Conservation (phyloP, 2,797 vertebrate genomes). For the Dallia pectoralis region DNA sequence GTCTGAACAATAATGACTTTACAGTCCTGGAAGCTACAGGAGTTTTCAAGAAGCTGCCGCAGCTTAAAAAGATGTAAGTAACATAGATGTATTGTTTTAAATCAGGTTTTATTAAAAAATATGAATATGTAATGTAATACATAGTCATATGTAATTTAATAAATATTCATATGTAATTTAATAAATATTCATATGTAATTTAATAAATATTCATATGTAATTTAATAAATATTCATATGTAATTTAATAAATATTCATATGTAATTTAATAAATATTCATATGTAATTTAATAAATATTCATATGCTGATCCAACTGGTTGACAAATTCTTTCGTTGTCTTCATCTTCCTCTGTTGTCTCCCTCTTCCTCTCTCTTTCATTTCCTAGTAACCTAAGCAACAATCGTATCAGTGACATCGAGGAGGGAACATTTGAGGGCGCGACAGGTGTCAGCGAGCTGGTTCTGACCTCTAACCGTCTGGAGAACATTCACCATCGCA, state of each 20-base stretch:
- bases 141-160: too few species aligned
- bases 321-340: neutral
- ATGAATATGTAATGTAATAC: too few species aligned
- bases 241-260: too few species aligned
- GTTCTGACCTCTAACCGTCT: constrained; percentile 92
- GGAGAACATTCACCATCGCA: constrained; percentile 88
- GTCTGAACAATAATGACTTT: constrained; percentile 98
- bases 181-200: too few species aligned
- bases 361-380: neutral
- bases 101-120: too few species aligned
- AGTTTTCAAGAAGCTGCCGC: constrained; percentile 96
- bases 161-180: too few species aligned
- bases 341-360: too few species aligned
- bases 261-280: too few species aligned
- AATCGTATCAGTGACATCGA: constrained; percentile 98
- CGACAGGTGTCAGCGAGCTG: constrained; percentile 90
- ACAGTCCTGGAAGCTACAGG: constrained; percentile 94
- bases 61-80: constrained; percentile 96
- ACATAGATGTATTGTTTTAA: neutral
- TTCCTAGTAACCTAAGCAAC: constrained; percentile 93
- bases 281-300: too few species aligned
- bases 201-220: too few species aligned
- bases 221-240: too few species aligned
- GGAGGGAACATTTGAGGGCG: constrained; percentile 94
- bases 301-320: too few species aligned